These are phyloP conservation scores for Cotesia chilonis DNA, from an alignment of 1,140 invertebrate species.

Conservation along the genomic window DNA sequence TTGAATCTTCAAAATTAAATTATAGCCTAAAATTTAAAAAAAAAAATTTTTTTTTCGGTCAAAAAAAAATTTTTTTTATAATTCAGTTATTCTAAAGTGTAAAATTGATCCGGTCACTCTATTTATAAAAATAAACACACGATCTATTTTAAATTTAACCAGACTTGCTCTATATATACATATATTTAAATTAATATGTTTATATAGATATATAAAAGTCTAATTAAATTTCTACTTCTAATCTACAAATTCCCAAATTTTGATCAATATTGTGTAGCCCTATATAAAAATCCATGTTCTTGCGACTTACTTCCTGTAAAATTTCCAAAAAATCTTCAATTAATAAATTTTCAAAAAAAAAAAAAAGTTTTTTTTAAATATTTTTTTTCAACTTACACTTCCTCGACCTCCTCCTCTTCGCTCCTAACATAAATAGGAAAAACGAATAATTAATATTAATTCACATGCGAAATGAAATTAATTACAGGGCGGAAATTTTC, in stretches of 20 bases:
- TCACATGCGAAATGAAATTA: slow-evolving; percentile 2
- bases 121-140: slow-evolving; percentile 60
- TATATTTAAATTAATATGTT: not conserved
- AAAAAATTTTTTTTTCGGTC: too few species aligned
- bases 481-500: not conserved
- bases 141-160: slow-evolving; percentile 56
- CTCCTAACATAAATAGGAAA: slow-evolving; percentile 54
- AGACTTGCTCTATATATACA: too few species aligned
- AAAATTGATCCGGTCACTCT: slow-evolving; percentile 54
- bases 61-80: too few species aligned
- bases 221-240: not conserved
- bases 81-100: slow-evolving; percentile 32
- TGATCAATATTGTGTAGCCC: not conserved
- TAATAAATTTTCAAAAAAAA: not conserved
- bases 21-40: too few species aligned
- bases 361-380: slow-evolving; percentile 13
- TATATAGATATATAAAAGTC: slow-evolving; percentile 2
- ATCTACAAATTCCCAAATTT: slow-evolving; percentile 6
- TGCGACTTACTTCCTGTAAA: slow-evolving; percentile 61
- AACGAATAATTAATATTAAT: slow-evolving; percentile 41
- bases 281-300: slow-evolving; percentile 14
- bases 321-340: slow-evolving; percentile 41
- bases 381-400: slow-evolving; percentile 57
- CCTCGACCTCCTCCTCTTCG: slow-evolving; percentile 62
- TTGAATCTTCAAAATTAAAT: too few species aligned